Conservation (phyloP, 2,888 invertebrate genomes). For the Morinoia aosen region DNA sequence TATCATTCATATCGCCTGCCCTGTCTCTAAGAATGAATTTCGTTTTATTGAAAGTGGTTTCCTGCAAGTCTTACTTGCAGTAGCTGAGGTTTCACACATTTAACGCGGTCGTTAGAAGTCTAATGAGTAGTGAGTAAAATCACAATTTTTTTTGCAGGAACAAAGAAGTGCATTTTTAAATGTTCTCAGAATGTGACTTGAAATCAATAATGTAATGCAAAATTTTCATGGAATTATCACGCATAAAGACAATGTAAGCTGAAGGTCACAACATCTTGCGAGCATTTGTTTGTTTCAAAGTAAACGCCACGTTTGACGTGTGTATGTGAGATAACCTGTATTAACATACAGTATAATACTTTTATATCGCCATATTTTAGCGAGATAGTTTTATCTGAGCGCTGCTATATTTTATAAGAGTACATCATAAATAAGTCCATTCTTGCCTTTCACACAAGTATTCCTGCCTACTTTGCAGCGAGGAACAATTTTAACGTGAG, state of each 20-base stretch:
- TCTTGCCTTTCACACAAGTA: not conserved
- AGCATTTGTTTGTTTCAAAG: no score
- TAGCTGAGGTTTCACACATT: not conserved
- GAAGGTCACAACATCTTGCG: no score
- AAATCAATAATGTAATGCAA: no score
- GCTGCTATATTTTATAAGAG: not conserved
- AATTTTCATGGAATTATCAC: no score
- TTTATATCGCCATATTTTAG: not conserved
- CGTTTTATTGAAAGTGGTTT: not conserved
- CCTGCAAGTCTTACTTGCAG: not conserved
- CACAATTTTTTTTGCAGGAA: no score
- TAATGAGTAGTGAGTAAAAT: not conserved
- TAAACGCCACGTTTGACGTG: no score
- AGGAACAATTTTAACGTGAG: conserved; percentile 39
- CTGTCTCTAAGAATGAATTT: not conserved
- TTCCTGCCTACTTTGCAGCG: not conserved
- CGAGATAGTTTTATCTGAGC: not conserved
- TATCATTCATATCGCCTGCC: not conserved
- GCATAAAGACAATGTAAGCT: no score
- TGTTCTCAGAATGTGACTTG: no score
- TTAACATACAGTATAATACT: not conserved
- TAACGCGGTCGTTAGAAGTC: not conserved
- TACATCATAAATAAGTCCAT: not conserved
- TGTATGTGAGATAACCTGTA: no score
- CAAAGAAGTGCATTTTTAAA: no score